Conservation (phyloP, 2,113 vertebrate species). For the Chaetorhynchus papuensis region DNA sequence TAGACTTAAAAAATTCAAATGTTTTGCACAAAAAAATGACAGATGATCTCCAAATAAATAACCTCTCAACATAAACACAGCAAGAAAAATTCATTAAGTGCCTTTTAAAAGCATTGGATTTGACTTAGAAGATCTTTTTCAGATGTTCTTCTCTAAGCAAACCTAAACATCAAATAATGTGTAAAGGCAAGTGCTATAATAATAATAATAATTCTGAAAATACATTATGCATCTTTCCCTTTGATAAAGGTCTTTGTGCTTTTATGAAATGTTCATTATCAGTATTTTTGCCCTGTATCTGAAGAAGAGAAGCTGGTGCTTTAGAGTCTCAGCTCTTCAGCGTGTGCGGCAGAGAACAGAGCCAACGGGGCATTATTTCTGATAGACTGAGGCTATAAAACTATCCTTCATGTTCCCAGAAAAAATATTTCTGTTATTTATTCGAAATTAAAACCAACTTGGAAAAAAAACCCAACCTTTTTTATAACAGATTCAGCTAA, state of each 20-base stretch:
- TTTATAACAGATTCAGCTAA: slow-evolving; percentile 32
- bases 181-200: slow-evolving; percentile 30
- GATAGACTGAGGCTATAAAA: slow-evolving; percentile 25
- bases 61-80: slow-evolving; percentile 36
- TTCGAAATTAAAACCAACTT: slow-evolving; percentile 44
- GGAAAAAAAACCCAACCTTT: not conserved
- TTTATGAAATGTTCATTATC: slow-evolving; percentile 36
- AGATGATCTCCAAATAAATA: slow-evolving; percentile 45
- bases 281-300: not conserved
- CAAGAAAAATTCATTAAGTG: slow-evolving; percentile 58
- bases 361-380: not conserved
- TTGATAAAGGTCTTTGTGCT: slow-evolving; percentile 10
- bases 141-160: slow-evolving; percentile 55
- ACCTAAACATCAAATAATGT: slow-evolving; percentile 60
- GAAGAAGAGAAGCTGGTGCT: not conserved
- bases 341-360: not conserved
- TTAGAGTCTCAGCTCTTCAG: not conserved
- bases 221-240: not conserved
- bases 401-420: not conserved
- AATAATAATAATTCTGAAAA: slow-evolving; percentile 5
- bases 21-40: slow-evolving; percentile 7
- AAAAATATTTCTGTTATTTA: slow-evolving; percentile 28
- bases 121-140: slow-evolving; percentile 55
- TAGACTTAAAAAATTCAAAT: slow-evolving; percentile 12
- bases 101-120: slow-evolving; percentile 47